These are phyloP conservation scores for Artibeus lituratus DNA, from an alignment of 2,797 vertebrate genomes.

Conservation along the genomic window DNA sequence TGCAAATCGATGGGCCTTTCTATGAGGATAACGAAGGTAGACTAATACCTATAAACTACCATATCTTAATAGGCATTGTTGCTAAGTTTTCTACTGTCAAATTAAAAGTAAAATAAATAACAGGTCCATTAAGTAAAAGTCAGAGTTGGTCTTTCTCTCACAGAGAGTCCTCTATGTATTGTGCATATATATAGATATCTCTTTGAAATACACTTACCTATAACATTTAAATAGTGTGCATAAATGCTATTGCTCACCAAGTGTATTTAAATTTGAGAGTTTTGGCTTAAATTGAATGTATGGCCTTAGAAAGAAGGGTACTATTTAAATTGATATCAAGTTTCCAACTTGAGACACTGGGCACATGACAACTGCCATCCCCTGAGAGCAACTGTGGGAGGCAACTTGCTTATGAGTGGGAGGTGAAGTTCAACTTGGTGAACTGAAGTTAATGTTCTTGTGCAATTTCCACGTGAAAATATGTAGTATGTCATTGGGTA, in stretches of 20 bases:
- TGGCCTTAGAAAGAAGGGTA: background rate
- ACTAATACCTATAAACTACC: background rate
- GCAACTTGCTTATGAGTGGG: background rate
- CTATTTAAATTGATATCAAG: background rate
- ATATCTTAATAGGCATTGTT: background rate
- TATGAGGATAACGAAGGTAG: background rate
- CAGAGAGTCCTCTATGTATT: background rate
- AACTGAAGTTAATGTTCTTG: background rate
- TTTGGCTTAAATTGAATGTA: background rate
- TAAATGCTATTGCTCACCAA: background rate
- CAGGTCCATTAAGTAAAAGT: background rate
- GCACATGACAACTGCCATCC: background rate
- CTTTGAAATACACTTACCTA: background rate
- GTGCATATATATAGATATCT: background rate
- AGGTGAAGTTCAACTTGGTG: background rate
- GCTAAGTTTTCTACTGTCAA: background rate
- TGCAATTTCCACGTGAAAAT: background rate
- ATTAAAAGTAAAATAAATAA: background rate
- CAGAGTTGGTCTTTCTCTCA: background rate
- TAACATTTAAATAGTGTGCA: background rate
- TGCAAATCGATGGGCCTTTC: background rate
- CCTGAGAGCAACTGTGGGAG: background rate
- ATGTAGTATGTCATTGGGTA: fast-evolving
- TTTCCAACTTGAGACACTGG: background rate
- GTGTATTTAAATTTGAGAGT: background rate